Evolutionary conservation across 1,140 invertebrate species (phyloP), one percentile per base, ranked within the genome.

Genomic region (Sycophila sp.): DNA sequence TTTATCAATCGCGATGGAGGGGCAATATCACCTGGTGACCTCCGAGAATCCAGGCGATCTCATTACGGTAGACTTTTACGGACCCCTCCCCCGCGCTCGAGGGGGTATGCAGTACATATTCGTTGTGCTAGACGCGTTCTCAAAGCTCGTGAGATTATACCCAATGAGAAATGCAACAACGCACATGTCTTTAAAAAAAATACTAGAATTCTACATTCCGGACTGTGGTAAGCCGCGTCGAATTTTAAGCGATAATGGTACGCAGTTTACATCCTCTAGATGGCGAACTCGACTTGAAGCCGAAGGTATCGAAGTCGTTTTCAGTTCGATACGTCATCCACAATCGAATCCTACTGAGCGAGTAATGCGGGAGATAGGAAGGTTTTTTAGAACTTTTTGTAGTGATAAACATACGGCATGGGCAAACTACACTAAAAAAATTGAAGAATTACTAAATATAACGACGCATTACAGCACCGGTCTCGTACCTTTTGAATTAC

Each of bases 271-370:
- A 45, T 69, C 73, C 6, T 8, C 2, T n/a, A 19, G 36, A 34
- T 75, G 66, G 73, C 17, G 38, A 2, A 38, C 60, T 51, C n/a
- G 8, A 15, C 28, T 75, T 8, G 38, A 63, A 2, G 11, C 24
- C n/a, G 8, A 22, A 11, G 47, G 36, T 10, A 1, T 45, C 5
- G 17, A 45, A 17, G 42, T 45, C 42, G 42, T n/a, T n/a, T n/a
- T n/a, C n/a, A n/a, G n/a, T n/a, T n/a, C n/a, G n/a, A n/a, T n/a
- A n/a, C n/a, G n/a, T 11, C 42, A 45, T 45, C 42, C 42, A 11
- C 42, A 45, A 17, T 45, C 42, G 5, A 45, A 45, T 17, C 42
- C 42, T 5, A 45, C 42, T 5, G 42, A 45, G 17, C 10, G 42
- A 5, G 42, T 45, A 11, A 45, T 45, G 42, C 42, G 42, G 10